Conservation (phyloP, 1,140 invertebrate species). For the Lepidostoma basale region DNA sequence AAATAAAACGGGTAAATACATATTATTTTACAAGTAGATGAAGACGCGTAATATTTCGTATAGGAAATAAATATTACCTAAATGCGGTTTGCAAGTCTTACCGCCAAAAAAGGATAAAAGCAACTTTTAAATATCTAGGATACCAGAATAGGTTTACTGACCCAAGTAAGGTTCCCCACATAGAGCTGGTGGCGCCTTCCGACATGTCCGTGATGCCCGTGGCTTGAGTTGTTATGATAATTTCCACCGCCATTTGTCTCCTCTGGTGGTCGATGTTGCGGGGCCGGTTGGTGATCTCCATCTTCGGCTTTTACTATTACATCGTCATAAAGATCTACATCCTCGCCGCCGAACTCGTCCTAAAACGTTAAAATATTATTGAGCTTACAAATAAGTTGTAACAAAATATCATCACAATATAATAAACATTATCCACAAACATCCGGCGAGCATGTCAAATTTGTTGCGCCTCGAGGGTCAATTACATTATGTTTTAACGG, state of each 20-base stretch:
- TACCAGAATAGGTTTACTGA: conserved; percentile 55
- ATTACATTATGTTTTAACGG: too few relatives aligned
- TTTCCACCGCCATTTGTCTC: conserved; percentile 73
- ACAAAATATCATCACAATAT: neutral
- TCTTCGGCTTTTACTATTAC: conserved; percentile 75
- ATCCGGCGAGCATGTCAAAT: conserved; percentile 23
- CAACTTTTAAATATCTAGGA: conserved; percentile 5
- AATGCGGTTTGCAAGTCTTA: too few relatives aligned
- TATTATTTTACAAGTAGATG: too few relatives aligned
- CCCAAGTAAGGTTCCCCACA: conserved; percentile 93
- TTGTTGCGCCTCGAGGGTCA: neutral
- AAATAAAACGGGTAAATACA: too few relatives aligned
- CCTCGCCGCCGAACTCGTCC: conserved; percentile 85
- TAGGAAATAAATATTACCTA: too few relatives aligned
- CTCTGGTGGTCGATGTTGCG: conserved; percentile 61
- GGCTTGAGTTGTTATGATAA: conserved; percentile 72
- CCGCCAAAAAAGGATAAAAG: too few relatives aligned
- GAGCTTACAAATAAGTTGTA: too few relatives aligned
- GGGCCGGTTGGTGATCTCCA: conserved; percentile 54
- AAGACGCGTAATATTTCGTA: too few relatives aligned
- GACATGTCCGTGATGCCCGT: conserved; percentile 62
- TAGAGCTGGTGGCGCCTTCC: conserved; percentile 87
- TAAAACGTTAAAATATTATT: conserved; percentile 52
- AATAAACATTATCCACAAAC: conserved; percentile 9
- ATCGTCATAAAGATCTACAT: conserved; percentile 95